Conservation (phyloP, 2,797 vertebrate species). For the Chrosomus eos region DNA sequence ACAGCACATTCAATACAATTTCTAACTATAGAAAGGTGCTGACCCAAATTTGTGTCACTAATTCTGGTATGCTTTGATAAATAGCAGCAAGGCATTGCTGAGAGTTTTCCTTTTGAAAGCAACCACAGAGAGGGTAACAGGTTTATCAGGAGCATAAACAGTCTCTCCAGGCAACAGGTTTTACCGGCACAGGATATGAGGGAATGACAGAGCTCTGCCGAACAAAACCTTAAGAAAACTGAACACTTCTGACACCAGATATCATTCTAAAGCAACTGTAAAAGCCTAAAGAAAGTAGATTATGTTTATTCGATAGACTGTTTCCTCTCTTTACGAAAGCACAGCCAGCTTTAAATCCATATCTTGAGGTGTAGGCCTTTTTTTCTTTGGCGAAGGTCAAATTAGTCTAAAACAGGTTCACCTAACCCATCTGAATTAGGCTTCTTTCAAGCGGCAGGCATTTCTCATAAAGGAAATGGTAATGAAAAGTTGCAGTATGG, state of each 20-base stretch:
- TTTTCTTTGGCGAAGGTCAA: not conserved
- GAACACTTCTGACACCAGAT: not conserved
- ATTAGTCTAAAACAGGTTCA: not conserved
- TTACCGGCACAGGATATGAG: slow-evolving; percentile 36
- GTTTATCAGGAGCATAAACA: slow-evolving; percentile 31
- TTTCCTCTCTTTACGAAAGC: slow-evolving; percentile 9
- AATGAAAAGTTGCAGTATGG: not conserved
- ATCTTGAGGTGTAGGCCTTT: not conserved
- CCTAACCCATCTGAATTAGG: not conserved
- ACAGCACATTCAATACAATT: not conserved
- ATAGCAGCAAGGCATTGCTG: not conserved
- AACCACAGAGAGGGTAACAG: slow-evolving; percentile 9
- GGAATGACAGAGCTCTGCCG: not conserved
- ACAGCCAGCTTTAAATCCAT: slow-evolving; percentile 1
- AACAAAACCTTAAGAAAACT: not conserved
- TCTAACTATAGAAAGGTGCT: not conserved
- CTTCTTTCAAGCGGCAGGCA: not conserved
- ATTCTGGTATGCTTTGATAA: not conserved
- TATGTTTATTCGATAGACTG: not conserved
- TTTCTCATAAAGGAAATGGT: not conserved
- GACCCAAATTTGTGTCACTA: not conserved
- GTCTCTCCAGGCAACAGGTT: slow-evolving; percentile 23
- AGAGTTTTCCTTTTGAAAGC: slow-evolving; percentile 7
- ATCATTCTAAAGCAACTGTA: not conserved
- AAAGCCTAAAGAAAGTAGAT: not conserved